Conservation (phyloP, 2,797 vertebrate species). For the Caiman crocodilus region DNA sequence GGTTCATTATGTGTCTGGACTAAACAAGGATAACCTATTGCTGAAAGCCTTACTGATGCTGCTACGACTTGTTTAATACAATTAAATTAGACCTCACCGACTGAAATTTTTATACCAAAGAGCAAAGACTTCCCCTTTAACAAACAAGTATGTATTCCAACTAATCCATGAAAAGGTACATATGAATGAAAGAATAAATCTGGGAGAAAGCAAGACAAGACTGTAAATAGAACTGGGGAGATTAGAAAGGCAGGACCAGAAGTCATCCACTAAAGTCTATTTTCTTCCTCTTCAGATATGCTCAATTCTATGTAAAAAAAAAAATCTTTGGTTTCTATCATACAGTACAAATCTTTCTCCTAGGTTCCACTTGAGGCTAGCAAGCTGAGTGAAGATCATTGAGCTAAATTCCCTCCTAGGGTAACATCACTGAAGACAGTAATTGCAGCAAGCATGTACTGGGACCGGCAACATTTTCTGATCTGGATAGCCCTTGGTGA, state of each 20-base stretch:
- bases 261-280: not conserved
- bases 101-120: conserved; percentile 34
- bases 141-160: not conserved
- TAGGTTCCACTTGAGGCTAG: conserved; percentile 30
- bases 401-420: not conserved
- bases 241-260: not conserved
- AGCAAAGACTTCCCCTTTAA: not conserved
- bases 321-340: not conserved
- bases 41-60: conserved; percentile 1
- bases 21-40: conserved; percentile 20
- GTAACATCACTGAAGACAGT: conserved; percentile 44
- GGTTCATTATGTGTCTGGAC: not conserved
- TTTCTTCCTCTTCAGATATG: not conserved
- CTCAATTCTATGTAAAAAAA: not conserved
- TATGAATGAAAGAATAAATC: not conserved
- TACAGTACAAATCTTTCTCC: conserved; percentile 13
- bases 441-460: conserved; percentile 53
- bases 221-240: not conserved
- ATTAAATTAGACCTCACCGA: conserved; percentile 21
- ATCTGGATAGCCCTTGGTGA: conserved; percentile 15
- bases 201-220: not conserved
- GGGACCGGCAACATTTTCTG: conserved; percentile 35
- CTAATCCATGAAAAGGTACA: not conserved
- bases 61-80: not conserved
- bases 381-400: conserved; percentile 16